Percentiles rank a stretch among this genome's conserved stretches.
Evolutionary conservation across 2,888 invertebrate species (phyloP).

Genomic region (Drosophila neotestacea): DNA sequence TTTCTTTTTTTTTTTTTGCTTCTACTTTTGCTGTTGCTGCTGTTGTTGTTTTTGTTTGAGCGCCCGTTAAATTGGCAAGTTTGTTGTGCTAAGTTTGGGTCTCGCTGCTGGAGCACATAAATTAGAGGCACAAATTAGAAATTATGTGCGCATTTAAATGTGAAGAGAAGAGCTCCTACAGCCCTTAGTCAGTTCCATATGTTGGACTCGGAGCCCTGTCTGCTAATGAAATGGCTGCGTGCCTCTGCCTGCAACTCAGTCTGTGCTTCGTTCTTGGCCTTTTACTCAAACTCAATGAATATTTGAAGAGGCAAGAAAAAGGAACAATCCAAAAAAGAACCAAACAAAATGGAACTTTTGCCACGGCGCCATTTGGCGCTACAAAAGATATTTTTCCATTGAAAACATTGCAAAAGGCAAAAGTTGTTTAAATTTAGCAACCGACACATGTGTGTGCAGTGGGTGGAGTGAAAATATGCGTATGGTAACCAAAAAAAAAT

Average conservation of each 20-base stretch:
- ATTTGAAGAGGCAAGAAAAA: conserved; percentile 64
- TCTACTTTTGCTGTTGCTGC: background rate
- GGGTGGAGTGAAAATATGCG: conserved; percentile 52
- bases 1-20: conserved; percentile 15
- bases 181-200: conserved; percentile 62
- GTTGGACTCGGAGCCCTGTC: conserved; percentile 45
- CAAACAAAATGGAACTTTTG: conserved; percentile 70
- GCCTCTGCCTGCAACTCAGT: conserved; percentile 19
- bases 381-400: conserved; percentile 78
- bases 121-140: conserved; percentile 85
- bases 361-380: conserved; percentile 78
- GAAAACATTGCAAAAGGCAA: conserved; percentile 66
- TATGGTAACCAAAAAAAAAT: conserved; percentile 6
- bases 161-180: conserved; percentile 72
- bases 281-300: conserved; percentile 80
- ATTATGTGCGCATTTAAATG: conserved; percentile 84
- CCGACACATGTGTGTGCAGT: conserved; percentile 66
- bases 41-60: conserved; percentile 46
- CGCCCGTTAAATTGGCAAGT: conserved; percentile 81
- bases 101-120: conserved; percentile 80
- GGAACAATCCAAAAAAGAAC: conserved; percentile 16
- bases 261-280: conserved; percentile 45
- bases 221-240: conserved; percentile 73
- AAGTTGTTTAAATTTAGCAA: conserved; percentile 76
- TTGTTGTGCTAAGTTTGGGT: conserved; percentile 79